Evolutionary conservation across 2,888 invertebrate species (phyloP).

Genomic region (Stenoptilia bipunctidactyla): DNA sequence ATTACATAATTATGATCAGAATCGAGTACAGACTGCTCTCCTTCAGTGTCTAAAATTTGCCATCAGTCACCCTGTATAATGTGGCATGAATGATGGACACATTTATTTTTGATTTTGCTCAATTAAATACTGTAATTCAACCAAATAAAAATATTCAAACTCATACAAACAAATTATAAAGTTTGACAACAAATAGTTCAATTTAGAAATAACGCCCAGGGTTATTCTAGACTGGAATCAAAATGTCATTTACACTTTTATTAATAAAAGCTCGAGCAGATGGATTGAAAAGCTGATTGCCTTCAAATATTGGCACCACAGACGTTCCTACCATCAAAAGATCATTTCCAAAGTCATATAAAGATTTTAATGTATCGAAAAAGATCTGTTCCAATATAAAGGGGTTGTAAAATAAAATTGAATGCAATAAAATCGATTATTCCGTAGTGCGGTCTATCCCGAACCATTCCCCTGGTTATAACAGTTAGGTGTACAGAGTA

Average conservation of each 20-base stretch:
- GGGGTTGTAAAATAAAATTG: conserved; percentile 55
- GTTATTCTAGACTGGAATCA: background rate
- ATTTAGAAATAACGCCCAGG: background rate
- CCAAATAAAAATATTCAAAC: no score
- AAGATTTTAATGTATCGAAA: conserved; percentile 34
- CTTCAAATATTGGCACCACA: conserved; percentile 22
- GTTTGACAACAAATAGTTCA: no score
- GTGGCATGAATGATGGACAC: no score
- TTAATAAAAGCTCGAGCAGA: no score
- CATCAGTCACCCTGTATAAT: no score
- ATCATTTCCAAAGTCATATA: conserved; percentile 32
- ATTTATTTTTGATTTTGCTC: no score
- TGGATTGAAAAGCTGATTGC: conserved; percentile 5
- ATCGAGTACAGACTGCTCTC: no score
- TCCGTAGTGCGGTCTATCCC: conserved; percentile 30
- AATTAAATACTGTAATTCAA: no score
- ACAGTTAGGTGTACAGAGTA: conserved; percentile 18
- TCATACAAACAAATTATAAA: no score
- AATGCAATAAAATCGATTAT: conserved; percentile 52
- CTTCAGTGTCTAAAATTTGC: no score
- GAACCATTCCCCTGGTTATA: conserved; percentile 37
- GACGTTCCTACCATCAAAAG: conserved; percentile 25
- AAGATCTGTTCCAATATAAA: conserved; percentile 39
- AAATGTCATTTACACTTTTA: no score
- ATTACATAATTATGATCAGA: no score